phyloP scores from a whole-genome alignment of 2,113 vertebrate species.

The human region GRCh38 chr11:34801001-34801500 shows the following conservation, averaged over 20 bases:
- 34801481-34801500: not conserved
- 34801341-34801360: not conserved
- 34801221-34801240: not conserved
- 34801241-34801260: not conserved
- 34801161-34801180: slow-evolving; percentile 4
- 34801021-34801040: not conserved
- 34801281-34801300: not conserved
- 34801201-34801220: not conserved
- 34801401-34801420: not conserved
- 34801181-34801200: not conserved
- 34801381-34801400: rapidly evolving
- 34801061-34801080: not conserved
- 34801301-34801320: not conserved
- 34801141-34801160: slow-evolving; percentile 21
- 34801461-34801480: not conserved
- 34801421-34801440: not conserved
- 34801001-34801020: not conserved
- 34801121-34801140: slow-evolving; percentile 1
- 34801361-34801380: not conserved
- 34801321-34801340: not conserved
- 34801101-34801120: not conserved
- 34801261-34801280: not conserved
- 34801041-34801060: not conserved
- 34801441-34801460: not conserved
- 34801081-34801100: not conserved